Evolutionary conservation across 2,888 invertebrate genomes (phyloP).

Genomic region (Troglohyphantes excavatus): DNA sequence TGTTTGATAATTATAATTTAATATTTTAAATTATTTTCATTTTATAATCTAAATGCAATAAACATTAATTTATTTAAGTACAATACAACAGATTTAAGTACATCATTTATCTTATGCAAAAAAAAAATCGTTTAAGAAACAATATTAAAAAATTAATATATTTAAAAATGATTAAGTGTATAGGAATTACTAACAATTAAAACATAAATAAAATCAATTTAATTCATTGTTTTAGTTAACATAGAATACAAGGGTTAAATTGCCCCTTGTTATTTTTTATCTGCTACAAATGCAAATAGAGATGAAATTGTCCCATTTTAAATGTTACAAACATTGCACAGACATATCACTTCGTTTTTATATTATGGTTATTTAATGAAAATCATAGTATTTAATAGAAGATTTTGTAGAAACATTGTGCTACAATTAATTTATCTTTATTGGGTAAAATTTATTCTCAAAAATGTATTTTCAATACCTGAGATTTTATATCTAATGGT

Average conservation of each 20-base stretch:
- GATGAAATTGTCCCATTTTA: background rate
- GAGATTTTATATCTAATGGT: background rate
- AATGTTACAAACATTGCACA: slow-evolving; percentile 9
- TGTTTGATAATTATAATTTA: background rate
- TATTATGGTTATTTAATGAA: background rate
- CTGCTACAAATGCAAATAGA: too few relatives aligned
- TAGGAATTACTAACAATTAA: too few relatives aligned
- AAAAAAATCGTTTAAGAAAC: slow-evolving; percentile 3
- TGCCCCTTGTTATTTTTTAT: too few relatives aligned
- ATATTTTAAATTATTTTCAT: slow-evolving; percentile 16
- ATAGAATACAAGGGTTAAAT: too few relatives aligned
- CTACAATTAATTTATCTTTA: background rate
- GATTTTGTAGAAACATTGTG: background rate
- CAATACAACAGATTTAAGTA: too few relatives aligned
- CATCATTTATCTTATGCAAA: background rate
- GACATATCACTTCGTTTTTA: slow-evolving; percentile 4
- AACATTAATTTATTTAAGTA: too few relatives aligned
- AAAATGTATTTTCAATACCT: slow-evolving; percentile 5
- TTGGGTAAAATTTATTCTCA: background rate
- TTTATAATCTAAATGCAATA: too few relatives aligned
- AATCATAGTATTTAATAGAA: background rate
- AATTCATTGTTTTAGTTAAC: too few relatives aligned
- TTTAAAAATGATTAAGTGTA: background rate
- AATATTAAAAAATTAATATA: background rate
- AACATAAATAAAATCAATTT: too few relatives aligned